Conservation (phyloP, 2,888 invertebrate species). For the Nemoura dubitans region DNA sequence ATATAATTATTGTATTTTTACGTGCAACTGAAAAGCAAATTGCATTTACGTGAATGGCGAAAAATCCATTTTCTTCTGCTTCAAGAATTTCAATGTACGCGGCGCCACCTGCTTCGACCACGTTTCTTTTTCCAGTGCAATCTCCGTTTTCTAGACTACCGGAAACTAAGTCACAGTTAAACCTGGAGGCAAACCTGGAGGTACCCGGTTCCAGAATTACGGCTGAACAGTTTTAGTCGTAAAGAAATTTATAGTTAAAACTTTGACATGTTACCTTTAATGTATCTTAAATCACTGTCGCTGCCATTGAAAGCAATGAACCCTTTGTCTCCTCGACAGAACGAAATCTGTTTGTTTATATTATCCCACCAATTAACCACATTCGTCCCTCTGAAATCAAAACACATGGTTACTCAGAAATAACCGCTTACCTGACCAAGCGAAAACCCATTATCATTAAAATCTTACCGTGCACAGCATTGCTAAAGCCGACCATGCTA, state of each 20-base stretch:
- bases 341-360: slow-evolving; percentile 63
- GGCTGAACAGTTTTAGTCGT: background rate
- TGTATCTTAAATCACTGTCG: slow-evolving; percentile 55
- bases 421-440: too few species aligned
- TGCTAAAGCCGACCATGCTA: slow-evolving; percentile 82
- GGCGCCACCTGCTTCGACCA: slow-evolving; percentile 67
- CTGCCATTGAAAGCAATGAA: slow-evolving; percentile 73
- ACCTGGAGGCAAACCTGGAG: slow-evolving; percentile 73
- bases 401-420: too few species aligned
- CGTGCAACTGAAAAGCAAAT: too few species aligned
- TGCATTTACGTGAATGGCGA: slow-evolving; percentile 72
- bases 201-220: slow-evolving; percentile 48
- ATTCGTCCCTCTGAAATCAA: slow-evolving; percentile 53
- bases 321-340: slow-evolving; percentile 64
- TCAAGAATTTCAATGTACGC: slow-evolving; percentile 67
- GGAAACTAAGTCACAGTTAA: slow-evolving; percentile 86
- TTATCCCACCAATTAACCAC: slow-evolving; percentile 63
- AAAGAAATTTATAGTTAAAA: slow-evolving; percentile 49
- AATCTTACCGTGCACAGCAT: slow-evolving; percentile 64
- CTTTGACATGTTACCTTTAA: slow-evolving; percentile 59
- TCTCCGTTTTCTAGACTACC: slow-evolving; percentile 66
- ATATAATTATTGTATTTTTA: too few species aligned
- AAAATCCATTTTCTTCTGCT: slow-evolving; percentile 70
- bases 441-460: background rate
- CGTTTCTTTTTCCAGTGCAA: slow-evolving; percentile 73